These are phyloP conservation scores for Limonius californicus DNA, from an alignment of 1,140 invertebrate genomes.

Conservation along the genomic window DNA sequence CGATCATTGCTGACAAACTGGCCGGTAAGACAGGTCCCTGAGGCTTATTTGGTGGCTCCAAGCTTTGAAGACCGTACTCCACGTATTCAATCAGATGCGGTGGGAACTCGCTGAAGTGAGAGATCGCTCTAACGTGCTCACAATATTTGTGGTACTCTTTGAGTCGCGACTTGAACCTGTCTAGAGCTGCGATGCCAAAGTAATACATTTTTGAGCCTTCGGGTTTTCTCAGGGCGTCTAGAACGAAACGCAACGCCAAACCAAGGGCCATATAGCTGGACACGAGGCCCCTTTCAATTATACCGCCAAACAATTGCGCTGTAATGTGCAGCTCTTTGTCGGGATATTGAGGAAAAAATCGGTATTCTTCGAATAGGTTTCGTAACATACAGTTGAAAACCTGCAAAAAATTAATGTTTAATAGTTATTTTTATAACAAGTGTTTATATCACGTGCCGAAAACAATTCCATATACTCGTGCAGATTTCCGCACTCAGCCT, in stretches of 20 bases:
- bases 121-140: conserved; percentile 85
- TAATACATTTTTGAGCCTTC: conserved; percentile 93
- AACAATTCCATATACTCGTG: too few relatives aligned
- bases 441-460: too few relatives aligned
- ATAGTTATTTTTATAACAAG: too few relatives aligned
- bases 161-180: conserved; percentile 91
- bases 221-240: conserved; percentile 89
- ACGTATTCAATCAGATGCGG: conserved; percentile 87
- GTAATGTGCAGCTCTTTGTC: conserved; percentile 97
- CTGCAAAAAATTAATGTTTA: conserved; percentile 46
- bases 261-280: conserved; percentile 85
- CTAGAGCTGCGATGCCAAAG: conserved; percentile 93
- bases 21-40: conserved; percentile 68
- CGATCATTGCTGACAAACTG: conserved; percentile 58
- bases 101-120: conserved; percentile 91
- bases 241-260: conserved; percentile 83
- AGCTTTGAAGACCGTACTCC: conserved; percentile 81
- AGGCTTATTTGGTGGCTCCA: conserved; percentile 81
- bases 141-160: conserved; percentile 97
- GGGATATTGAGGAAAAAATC: conserved; percentile 97
- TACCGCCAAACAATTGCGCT: conserved; percentile 96
- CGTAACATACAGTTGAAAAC: conserved; percentile 97
- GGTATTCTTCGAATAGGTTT: conserved; percentile 98
- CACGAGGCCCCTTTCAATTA: conserved; percentile 95
- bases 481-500: too few relatives aligned